These are phyloP conservation scores for Zhengitettix transpicula DNA, from an alignment of 2,888 invertebrate species.

Conservation along the genomic window DNA sequence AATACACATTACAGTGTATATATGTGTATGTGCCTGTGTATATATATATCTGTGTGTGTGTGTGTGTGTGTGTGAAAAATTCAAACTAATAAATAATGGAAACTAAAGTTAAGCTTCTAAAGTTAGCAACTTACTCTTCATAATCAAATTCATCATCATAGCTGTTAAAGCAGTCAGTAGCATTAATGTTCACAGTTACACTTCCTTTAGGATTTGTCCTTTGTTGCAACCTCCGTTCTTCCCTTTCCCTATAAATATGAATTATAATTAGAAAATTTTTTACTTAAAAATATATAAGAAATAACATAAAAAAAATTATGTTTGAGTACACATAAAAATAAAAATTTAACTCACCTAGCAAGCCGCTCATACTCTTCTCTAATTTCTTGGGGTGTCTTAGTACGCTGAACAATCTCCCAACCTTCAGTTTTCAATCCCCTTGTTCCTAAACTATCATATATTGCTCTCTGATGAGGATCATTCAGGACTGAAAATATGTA, in stretches of 20 bases:
- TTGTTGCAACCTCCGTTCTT: constrained; percentile 74
- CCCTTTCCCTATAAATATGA: constrained; percentile 44
- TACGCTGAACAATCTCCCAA: constrained; percentile 85
- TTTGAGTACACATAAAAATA: neutral
- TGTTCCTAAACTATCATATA: constrained; percentile 82
- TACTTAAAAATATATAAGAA: neutral
- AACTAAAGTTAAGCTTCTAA: too few species aligned
- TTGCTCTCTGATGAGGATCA: constrained; percentile 85
- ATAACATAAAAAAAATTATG: neutral
- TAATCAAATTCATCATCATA: constrained; percentile 46
- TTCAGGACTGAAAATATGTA: constrained; percentile 47
- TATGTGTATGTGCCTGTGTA: too few species aligned
- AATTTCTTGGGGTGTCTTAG: constrained; percentile 88
- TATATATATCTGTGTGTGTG: too few species aligned
- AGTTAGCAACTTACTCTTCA: too few species aligned
- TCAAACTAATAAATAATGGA: too few species aligned
- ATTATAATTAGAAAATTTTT: neutral
- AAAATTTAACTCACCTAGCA: constrained; percentile 22
- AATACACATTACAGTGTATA: too few species aligned
- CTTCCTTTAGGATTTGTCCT: constrained; percentile 84
- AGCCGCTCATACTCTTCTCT: constrained; percentile 87
- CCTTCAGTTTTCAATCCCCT: constrained; percentile 87
- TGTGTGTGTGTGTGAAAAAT: too few species aligned
- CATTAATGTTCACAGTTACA: constrained; percentile 75
- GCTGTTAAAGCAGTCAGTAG: constrained; percentile 77